Evolutionary conservation across 2,113 vertebrate species (phyloP).

Genomic region (Propithecus coquereli): DNA sequence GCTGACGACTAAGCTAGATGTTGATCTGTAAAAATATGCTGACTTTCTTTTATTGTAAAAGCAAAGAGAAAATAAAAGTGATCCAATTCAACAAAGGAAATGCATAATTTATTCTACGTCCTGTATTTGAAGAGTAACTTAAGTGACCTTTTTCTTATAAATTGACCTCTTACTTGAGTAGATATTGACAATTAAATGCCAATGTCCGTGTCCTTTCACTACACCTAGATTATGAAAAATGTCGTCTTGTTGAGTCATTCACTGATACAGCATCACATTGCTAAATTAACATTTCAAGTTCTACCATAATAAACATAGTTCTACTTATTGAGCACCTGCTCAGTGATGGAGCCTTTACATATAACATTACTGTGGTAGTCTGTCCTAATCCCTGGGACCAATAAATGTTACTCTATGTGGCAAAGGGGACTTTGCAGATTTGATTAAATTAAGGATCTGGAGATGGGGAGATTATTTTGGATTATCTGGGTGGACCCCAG

Average conservation of each 20-base stretch:
- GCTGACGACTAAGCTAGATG: not conserved
- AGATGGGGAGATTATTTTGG: not conserved
- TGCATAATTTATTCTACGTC: not conserved
- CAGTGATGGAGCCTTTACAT: not conserved
- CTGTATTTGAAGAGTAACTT: constrained; percentile 26
- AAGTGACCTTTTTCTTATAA: constrained; percentile 1
- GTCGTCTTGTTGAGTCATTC: not conserved
- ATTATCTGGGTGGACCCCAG: not conserved
- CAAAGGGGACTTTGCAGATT: not conserved
- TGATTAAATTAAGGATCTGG: not conserved
- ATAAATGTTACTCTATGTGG: not conserved
- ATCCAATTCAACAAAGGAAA: constrained; percentile 22
- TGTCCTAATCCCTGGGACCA: not conserved
- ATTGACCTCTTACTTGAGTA: not conserved
- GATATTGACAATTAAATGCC: constrained; percentile 26
- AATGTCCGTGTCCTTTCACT: not conserved
- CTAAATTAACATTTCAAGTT: not conserved
- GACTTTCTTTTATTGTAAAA: constrained; percentile 25
- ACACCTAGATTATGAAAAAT: constrained; percentile 14
- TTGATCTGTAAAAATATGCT: not conserved
- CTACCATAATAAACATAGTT: not conserved
- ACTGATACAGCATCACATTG: not conserved
- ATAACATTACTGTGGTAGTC: not conserved
- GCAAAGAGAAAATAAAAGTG: not conserved
- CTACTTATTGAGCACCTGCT: not conserved